Evolutionary conservation across 2,888 invertebrate genomes (phyloP).

Genomic region (Harmothoe impar): DNA sequence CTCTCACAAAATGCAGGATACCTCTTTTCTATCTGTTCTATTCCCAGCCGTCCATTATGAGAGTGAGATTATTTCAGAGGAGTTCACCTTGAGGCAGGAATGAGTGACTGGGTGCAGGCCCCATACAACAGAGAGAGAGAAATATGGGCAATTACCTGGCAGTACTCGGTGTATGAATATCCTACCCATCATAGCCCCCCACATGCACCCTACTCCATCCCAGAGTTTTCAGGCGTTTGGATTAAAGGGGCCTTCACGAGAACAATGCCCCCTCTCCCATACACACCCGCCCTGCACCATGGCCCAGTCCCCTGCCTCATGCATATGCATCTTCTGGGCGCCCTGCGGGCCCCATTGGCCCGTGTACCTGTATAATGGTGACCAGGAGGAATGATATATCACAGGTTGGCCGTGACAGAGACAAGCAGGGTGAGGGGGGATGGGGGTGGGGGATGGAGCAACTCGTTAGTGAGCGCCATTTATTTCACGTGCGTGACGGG

Average conservation of each 20-base stretch:
- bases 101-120: background rate
- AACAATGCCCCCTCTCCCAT: conserved; percentile 6
- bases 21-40: background rate
- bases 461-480: background rate
- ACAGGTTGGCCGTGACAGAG: background rate
- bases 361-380: conserved; percentile 42
- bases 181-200: background rate
- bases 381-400: conserved; percentile 22
- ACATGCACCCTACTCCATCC: background rate
- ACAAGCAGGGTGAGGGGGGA: background rate
- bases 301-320: background rate
- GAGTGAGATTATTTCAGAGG: background rate
- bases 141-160: conserved; percentile 25
- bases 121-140: background rate
- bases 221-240: too few species aligned
- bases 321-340: conserved; percentile 23
- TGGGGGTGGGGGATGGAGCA: background rate
- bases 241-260: too few species aligned
- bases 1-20: background rate
- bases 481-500: background rate
- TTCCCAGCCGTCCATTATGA: background rate
- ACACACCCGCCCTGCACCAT: too few species aligned
- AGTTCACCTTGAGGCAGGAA: background rate
- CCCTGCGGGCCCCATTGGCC: background rate
- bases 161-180: background rate